Conservation (phyloP, 2,888 invertebrate genomes). For the Napeogenes inachia region DNA sequence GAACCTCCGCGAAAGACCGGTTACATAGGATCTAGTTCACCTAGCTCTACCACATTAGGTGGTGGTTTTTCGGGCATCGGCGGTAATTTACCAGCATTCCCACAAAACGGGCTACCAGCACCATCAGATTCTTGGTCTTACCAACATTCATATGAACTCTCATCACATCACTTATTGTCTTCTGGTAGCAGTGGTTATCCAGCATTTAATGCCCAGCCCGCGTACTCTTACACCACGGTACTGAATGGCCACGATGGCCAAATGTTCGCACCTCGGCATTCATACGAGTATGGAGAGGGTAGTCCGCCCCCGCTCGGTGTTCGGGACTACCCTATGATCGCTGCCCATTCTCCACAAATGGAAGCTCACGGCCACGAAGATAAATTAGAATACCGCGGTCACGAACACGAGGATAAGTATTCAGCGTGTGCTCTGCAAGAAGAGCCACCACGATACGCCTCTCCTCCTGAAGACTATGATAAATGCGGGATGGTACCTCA, state of each 20-base stretch:
- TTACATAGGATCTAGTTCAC: conserved; percentile 83
- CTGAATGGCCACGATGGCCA: conserved; percentile 85
- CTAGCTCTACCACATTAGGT: conserved; percentile 81
- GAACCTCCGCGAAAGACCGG: conserved; percentile 95
- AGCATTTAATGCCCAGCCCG: conserved; percentile 78
- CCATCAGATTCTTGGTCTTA: conserved; percentile 89
- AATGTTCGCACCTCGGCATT: conserved; percentile 82
- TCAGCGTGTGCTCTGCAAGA: conserved; percentile 69
- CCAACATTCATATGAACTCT: conserved; percentile 86
- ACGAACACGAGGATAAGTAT: conserved; percentile 71
- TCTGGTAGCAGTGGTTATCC: conserved; percentile 82
- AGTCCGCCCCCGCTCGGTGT: conserved; percentile 81
- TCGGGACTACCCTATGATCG: conserved; percentile 81
- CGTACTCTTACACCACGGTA: conserved; percentile 82
- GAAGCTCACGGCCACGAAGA: conserved; percentile 76
- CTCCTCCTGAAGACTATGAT: conserved; percentile 77
- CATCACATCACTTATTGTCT: conserved; percentile 85
- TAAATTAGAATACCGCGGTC: conserved; percentile 63
- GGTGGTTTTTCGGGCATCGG: conserved; percentile 77
- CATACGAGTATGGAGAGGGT: conserved; percentile 77
- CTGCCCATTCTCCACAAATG: conserved; percentile 79
- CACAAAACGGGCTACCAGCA: conserved; percentile 79
- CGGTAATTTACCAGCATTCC: conserved; percentile 72
- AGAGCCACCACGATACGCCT: conserved; percentile 76
- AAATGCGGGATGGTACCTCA: conserved; percentile 75